Conservation (phyloP, 2,113 vertebrate genomes). For the Oreochromis niloticus region DNA sequence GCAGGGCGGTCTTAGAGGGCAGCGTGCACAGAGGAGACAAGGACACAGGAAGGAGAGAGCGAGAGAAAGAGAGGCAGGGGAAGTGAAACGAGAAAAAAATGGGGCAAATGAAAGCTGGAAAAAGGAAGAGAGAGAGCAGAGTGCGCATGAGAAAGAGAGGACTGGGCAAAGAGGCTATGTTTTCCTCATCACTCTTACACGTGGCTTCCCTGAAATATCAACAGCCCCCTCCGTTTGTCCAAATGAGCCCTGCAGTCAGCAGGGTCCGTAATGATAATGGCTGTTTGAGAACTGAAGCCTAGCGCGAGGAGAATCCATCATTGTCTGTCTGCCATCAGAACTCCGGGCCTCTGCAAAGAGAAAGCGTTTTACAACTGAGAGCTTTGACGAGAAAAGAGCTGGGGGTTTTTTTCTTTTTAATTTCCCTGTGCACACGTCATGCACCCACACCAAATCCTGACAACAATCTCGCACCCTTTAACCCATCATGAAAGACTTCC, state of each 20-base stretch:
- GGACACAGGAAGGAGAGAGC: slow-evolving; percentile 58
- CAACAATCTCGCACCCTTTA: not conserved
- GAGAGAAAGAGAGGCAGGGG: slow-evolving; percentile 29
- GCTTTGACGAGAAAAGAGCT: slow-evolving; percentile 7
- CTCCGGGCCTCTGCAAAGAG: not conserved
- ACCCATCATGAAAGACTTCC: slow-evolving; percentile 22
- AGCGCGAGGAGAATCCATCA: slow-evolving; percentile 11
- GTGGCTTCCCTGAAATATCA: slow-evolving; percentile 3
- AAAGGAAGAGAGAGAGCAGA: not conserved
- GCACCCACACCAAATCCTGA: not conserved
- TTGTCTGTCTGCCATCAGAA: not conserved
- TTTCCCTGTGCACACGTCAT: not conserved
- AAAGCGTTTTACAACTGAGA: not conserved
- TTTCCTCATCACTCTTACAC: slow-evolving; percentile 2
- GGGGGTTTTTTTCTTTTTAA: not conserved
- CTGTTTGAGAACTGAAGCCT: slow-evolving; percentile 22
- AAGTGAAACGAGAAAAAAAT: slow-evolving; percentile 24
- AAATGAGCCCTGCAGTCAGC: slow-evolving; percentile 32
- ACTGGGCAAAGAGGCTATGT: not conserved
- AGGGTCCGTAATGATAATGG: slow-evolving; percentile 30
- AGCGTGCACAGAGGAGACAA: slow-evolving; percentile 30
- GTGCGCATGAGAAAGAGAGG: not conserved
- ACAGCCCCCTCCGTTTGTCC: slow-evolving; percentile 13
- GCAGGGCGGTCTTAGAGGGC: slow-evolving; percentile 11
- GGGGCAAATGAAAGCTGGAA: not conserved